Percentiles rank a stretch among this genome's conserved stretches.
These are phyloP conservation scores for Genyomyrus donnyi DNA, from an alignment of 2,113 vertebrate species.

Conservation along the genomic window DNA sequence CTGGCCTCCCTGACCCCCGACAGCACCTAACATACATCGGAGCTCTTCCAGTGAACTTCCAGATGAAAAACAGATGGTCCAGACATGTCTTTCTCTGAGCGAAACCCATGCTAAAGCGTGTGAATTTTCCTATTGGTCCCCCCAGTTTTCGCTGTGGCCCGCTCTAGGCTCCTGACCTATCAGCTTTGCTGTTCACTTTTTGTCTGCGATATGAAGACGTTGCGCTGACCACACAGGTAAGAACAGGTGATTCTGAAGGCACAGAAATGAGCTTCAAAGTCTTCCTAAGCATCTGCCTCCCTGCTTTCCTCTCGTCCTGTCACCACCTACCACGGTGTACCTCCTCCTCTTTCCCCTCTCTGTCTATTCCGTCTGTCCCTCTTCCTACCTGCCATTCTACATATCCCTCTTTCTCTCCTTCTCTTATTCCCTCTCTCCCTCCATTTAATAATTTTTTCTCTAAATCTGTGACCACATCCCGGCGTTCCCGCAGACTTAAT, in stretches of 20 bases:
- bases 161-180: neutral
- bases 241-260: neutral
- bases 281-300: neutral
- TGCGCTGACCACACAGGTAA: neutral
- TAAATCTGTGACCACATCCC: conserved; percentile 5
- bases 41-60: neutral
- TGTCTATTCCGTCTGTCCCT: neutral
- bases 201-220: neutral
- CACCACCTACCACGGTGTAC: neutral
- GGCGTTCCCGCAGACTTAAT: neutral
- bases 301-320: neutral
- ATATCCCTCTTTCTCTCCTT: neutral
- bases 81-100: neutral
- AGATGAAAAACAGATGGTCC: conserved; percentile 20
- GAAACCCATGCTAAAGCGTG: neutral
- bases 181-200: neutral
- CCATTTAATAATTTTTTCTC: neutral
- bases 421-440: neutral
- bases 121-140: neutral
- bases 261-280: neutral
- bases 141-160: neutral
- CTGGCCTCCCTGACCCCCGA: neutral
- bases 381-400: neutral
- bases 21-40: neutral
- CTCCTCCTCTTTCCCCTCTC: neutral